A percentile compares a stretch with the other conserved stretches of the same genome.
Evolutionary conservation across 2,113 vertebrate species (phyloP).

Genomic region (Toxotes jaculatrix): DNA sequence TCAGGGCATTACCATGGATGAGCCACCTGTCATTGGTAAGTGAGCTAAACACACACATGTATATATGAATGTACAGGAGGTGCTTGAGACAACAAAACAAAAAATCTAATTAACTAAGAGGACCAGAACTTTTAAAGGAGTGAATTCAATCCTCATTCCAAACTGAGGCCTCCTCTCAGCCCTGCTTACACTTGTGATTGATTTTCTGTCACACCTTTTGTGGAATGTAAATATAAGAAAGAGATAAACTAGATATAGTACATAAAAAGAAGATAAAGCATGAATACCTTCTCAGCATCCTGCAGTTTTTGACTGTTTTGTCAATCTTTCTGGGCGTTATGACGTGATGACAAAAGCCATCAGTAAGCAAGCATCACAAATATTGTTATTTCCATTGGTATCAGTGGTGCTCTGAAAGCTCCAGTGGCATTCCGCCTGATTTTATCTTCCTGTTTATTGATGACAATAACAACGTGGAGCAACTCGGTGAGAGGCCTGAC

Average conservation of each 20-base stretch:
- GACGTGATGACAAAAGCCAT: slow-evolving; percentile 21
- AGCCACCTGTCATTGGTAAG: slow-evolving; percentile 98
- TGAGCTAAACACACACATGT: background rate
- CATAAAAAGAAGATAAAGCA: background rate
- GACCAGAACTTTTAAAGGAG: slow-evolving; percentile 21
- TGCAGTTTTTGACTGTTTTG: slow-evolving; percentile 10
- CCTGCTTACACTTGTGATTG: background rate
- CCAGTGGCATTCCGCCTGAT: slow-evolving; percentile 15
- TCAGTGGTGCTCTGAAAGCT: slow-evolving; percentile 29
- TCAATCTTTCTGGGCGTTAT: background rate
- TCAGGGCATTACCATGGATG: slow-evolving; percentile 99
- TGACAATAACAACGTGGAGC: slow-evolving; percentile 51
- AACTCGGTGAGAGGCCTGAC: background rate
- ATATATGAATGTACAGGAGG: background rate
- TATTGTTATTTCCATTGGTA: background rate
- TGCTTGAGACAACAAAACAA: background rate
- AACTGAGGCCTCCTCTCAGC: background rate
- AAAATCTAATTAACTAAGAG: slow-evolving; percentile 8
- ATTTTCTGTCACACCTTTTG: slow-evolving; percentile 5
- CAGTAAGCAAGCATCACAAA: background rate
- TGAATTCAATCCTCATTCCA: slow-evolving; percentile 8
- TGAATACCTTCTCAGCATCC: background rate
- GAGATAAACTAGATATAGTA: background rate
- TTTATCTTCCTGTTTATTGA: slow-evolving; percentile 48
- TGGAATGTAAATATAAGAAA: background rate